A percentile compares a stretch with the other conserved stretches of the same genome.
Evolutionary conservation across 2,888 invertebrate species (phyloP).

Genomic region (Tetramorium bicarinatum): DNA sequence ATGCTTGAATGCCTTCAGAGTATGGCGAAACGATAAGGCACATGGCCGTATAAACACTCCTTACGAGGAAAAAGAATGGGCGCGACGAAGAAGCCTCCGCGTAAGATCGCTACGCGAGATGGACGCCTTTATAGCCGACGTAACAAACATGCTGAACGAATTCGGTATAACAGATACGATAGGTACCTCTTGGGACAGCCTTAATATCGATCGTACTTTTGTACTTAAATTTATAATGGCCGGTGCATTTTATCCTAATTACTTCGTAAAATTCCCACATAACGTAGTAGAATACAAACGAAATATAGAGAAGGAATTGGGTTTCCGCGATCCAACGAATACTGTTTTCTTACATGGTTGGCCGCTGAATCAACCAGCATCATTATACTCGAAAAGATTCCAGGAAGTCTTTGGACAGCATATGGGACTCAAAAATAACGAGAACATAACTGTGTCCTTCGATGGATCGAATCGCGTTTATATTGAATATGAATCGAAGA

Average conservation of each 20-base stretch:
- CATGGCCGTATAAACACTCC: slow-evolving; percentile 88
- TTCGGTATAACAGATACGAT: slow-evolving; percentile 89
- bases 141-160: slow-evolving; percentile 87
- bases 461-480: slow-evolving; percentile 89
- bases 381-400: slow-evolving; percentile 90
- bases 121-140: slow-evolving; percentile 90
- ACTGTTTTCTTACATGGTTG: slow-evolving; percentile 90
- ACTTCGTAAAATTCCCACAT: slow-evolving; percentile 89
- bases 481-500: slow-evolving; percentile 83
- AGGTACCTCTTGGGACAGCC: slow-evolving; percentile 84
- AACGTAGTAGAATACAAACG: slow-evolving; percentile 87
- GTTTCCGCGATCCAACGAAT: slow-evolving; percentile 91
- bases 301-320: slow-evolving; percentile 82
- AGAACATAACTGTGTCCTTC: slow-evolving; percentile 80
- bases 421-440: slow-evolving; percentile 50
- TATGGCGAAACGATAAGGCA: slow-evolving; percentile 90
- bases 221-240: slow-evolving; percentile 92
- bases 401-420: slow-evolving; percentile 88
- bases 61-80: slow-evolving; percentile 89
- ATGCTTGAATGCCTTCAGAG: slow-evolving; percentile 93
- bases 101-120: slow-evolving; percentile 92
- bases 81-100: slow-evolving; percentile 90
- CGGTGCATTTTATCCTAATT: slow-evolving; percentile 98
- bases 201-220: slow-evolving; percentile 87
- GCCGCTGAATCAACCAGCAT: slow-evolving; percentile 89